A percentile compares a stretch with the other conserved stretches of the same genome.
Conservation (phyloP, 2,113 vertebrate genomes). For the Antechinus flavipes region DNA sequence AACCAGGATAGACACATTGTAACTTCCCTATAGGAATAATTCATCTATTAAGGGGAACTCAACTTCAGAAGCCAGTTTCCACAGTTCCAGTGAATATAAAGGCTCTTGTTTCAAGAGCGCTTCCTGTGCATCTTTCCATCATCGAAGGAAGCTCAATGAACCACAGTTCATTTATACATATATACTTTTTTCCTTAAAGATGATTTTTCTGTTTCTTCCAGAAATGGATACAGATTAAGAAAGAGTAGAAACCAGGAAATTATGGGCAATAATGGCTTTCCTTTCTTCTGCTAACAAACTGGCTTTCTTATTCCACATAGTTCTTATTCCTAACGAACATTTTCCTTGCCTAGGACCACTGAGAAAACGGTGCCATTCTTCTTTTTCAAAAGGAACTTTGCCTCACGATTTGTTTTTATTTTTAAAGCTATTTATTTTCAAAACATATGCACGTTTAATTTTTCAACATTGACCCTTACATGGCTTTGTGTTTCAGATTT, state of each 20-base stretch:
- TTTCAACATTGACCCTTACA: too few relatives aligned
- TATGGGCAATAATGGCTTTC: not conserved
- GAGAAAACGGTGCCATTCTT: constrained; percentile 33
- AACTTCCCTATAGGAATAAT: constrained; percentile 11
- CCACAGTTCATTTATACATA: constrained; percentile 8
- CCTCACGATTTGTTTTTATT: not conserved
- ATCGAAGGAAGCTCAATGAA: not conserved
- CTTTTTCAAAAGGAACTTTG: constrained; percentile 23
- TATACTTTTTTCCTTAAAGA: not conserved
- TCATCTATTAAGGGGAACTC: not conserved
- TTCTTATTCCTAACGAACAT: constrained; percentile 12
- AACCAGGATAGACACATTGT: not conserved
- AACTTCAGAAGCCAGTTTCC: not conserved
- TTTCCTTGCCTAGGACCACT: constrained; percentile 33
- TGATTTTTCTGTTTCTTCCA: not conserved
- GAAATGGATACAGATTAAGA: constrained; percentile 6
- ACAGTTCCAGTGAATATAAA: not conserved
- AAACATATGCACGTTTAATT: too few relatives aligned
- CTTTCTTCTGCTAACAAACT: not conserved
- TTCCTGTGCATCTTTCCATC: not conserved
- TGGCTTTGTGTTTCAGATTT: too few relatives aligned
- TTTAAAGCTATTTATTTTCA: too few relatives aligned
- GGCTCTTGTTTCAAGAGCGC: not conserved
- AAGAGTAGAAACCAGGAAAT: not conserved
- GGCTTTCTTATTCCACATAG: constrained; percentile 6